Percentiles rank a stretch among this genome's conserved stretches.
phyloP scores from a whole-genome alignment of 2,113 vertebrate species.

The Ardeotis arabs region DNA sequence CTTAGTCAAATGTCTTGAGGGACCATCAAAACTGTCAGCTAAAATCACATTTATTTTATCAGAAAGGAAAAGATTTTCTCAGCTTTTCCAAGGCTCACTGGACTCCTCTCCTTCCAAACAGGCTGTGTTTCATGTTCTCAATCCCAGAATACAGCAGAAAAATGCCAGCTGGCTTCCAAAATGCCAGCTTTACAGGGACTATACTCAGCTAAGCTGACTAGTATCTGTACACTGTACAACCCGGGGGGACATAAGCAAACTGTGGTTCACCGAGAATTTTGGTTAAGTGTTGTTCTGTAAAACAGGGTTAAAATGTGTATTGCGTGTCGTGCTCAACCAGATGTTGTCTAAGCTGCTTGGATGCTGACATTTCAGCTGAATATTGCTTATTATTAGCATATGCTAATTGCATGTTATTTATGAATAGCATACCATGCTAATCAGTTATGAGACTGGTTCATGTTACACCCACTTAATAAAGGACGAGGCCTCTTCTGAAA shows the following conservation, averaged over 20 bases:
- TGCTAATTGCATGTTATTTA: constrained; percentile 16
- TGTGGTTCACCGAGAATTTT: constrained; percentile 35
- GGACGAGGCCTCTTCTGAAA: not conserved
- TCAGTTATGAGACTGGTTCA: not conserved
- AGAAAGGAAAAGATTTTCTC: constrained; percentile 28
- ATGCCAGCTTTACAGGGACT: constrained; percentile 49
- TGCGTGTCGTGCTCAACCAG: not conserved
- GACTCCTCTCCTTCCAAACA: constrained; percentile 36
- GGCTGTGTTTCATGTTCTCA: constrained; percentile 1
- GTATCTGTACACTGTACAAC: not conserved
- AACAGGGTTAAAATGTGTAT: not conserved
- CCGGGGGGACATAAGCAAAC: constrained; percentile 8
- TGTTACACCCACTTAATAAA: not conserved
- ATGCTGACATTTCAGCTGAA: constrained; percentile 26
- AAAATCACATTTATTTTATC: constrained; percentile 36
- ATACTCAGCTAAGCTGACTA: not conserved
- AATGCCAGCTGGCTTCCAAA: constrained; percentile 54
- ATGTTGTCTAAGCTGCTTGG: constrained; percentile 14
- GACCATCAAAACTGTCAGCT: not conserved
- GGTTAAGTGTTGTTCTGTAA: constrained; percentile 6
- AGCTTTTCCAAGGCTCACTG: constrained; percentile 24
- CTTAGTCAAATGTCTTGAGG: not conserved
- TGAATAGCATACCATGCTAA: not conserved
- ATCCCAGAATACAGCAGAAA: constrained; percentile 34
- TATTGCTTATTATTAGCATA: constrained; percentile 22